Conservation (phyloP, 1,140 invertebrate genomes). For the Liolophura sinensis region DNA sequence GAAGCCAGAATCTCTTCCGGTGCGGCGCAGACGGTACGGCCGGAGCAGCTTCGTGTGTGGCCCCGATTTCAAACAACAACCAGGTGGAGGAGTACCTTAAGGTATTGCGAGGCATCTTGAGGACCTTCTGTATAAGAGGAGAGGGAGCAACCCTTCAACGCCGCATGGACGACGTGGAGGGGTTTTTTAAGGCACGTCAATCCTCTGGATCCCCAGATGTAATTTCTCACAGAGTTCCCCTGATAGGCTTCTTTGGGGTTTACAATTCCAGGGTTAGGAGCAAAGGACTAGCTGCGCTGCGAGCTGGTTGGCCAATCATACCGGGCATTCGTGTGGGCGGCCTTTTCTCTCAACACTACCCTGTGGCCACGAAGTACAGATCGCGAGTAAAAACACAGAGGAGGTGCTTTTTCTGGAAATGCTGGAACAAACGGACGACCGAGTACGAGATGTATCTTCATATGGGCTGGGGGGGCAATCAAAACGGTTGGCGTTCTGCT, state of each 20-base stretch:
- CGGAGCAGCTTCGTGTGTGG: constrained; percentile 6
- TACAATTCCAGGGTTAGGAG: constrained; percentile 7
- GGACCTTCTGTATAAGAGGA: constrained; percentile 16
- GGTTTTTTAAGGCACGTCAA: constrained; percentile 16
- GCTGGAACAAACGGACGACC: constrained; percentile 1
- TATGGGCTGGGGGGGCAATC: constrained; percentile 16
- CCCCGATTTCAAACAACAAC: constrained; percentile 4
- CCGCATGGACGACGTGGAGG: constrained; percentile 15
- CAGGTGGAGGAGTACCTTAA: constrained; percentile 6
- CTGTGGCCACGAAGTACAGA: constrained; percentile 20
- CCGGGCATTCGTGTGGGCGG: constrained; percentile 15
- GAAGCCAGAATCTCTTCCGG: constrained; percentile 13
- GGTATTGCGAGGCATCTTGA: neutral
- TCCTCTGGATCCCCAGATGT: constrained; percentile 7
- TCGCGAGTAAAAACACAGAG: neutral
- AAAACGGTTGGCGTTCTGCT: constrained; percentile 13
- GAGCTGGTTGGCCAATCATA: constrained; percentile 18
- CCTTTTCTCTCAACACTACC: constrained; percentile 18
- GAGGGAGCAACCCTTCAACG: constrained; percentile 14
- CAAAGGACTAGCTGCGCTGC: constrained; percentile 6
- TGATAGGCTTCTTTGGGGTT: neutral
- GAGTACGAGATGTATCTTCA: constrained; percentile 20
- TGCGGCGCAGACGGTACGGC: constrained; percentile 18
- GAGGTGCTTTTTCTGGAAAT: too few relatives aligned
- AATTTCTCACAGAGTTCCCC: neutral